Conservation (phyloP, 2,888 invertebrate species). For the Coremacera marginata region DNA sequence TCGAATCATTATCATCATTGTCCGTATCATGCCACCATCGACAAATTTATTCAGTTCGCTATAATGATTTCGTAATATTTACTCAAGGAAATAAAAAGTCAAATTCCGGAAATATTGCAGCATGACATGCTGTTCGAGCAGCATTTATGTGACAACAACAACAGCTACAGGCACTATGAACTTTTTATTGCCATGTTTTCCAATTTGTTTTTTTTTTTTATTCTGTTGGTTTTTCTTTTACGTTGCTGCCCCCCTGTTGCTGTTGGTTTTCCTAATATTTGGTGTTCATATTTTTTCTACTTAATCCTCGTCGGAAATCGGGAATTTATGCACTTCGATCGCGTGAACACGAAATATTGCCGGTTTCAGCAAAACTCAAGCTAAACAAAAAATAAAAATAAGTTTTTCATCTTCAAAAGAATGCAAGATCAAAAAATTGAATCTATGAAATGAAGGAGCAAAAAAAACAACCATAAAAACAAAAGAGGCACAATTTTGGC, state of each 20-base stretch:
- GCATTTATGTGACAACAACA: background rate
- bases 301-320: conserved; percentile 19
- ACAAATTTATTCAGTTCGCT: conserved; percentile 21
- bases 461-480: background rate
- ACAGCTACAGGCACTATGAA: background rate
- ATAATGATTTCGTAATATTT: background rate
- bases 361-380: conserved; percentile 9
- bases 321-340: conserved; percentile 17
- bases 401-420: background rate
- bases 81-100: conserved; percentile 7
- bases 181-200: conserved; percentile 25
- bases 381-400: background rate
- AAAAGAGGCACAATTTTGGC: background rate
- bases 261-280: conserved; percentile 16
- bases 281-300: conserved; percentile 16
- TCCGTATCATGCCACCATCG: conserved; percentile 24
- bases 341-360: conserved; percentile 30
- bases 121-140: conserved; percentile 15
- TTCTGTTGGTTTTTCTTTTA: background rate
- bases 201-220: background rate
- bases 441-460: background rate
- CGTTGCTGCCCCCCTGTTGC: background rate
- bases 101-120: conserved; percentile 23
- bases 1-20: background rate
- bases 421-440: background rate